Evolutionary conservation across 2,113 vertebrate genomes (phyloP), one percentile per base, ranked within the genome.

Genomic region (Mormyrus lacerda): DNA sequence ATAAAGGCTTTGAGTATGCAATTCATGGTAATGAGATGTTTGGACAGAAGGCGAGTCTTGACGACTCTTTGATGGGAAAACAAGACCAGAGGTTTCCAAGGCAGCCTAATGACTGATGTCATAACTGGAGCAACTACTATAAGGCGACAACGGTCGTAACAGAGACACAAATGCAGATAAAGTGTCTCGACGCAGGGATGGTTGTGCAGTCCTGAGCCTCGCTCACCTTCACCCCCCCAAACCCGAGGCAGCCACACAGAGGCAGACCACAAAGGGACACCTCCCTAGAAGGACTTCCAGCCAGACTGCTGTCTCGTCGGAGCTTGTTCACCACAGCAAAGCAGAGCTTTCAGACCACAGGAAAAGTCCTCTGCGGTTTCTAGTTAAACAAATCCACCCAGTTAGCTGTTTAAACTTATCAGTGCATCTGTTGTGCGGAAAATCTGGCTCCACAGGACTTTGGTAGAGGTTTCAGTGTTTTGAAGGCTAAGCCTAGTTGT

Each of bases 321-420:
- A 79, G 35, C 15, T 42, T 79, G 73, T 79, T 13, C 15, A 42
- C 73, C 73, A 79, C 11, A 79, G 73, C 13, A 79, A 79, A 79
- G 73, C 35, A 79, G 15, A 79, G 73, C 73, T 79, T 79, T 35
- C 17, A 79, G 5, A 42, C 73, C 73, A 79, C 73, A 79, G 73
- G 8, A 35, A 79, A 79, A 17, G 31, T 47, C 82, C 82, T 3
- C 24, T 0, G 42, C 0, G 51, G n/a, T 51, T 53, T 55, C 24
- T 55, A 55, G 31, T 39, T 42, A 53, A 87, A 51, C 84, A 86
- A 87, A 61, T 42, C 35, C 87, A 61, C 55, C 55, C 87, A 87
- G 13, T 45, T 61, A 79, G 53, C 35, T 42, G 7, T 42, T 65
- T 47, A 31, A 86, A 50, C 45, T 53, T 87, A 61, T 21, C 55